Conservation (phyloP, 2,113 vertebrate species). For the Myiozetetes cayanensis region DNA sequence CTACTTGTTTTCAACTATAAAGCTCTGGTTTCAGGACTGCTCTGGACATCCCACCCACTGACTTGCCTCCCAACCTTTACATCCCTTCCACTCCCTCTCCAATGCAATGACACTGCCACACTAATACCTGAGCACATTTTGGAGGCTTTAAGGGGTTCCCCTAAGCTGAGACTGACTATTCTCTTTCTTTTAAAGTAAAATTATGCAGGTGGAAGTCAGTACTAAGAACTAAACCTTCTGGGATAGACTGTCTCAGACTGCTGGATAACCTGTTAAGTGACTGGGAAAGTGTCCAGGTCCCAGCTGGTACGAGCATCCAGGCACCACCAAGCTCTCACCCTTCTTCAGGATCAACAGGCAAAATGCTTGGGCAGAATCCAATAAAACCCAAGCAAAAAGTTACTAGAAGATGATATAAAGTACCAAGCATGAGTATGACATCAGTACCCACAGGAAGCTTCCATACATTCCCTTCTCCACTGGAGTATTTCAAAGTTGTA, state of each 20-base stretch:
- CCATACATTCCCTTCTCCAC: not conserved
- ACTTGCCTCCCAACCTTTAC: not conserved
- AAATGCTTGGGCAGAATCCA: not conserved
- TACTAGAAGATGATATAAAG: not conserved
- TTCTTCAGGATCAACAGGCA: not conserved
- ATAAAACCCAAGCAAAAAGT: not conserved
- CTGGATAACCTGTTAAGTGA: rapidly evolving
- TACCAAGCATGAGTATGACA: not conserved
- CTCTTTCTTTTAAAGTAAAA: not conserved
- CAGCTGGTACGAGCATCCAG: not conserved
- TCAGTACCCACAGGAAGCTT: not conserved
- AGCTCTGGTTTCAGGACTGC: not conserved
- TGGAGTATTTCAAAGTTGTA: not conserved
- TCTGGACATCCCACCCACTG: not conserved
- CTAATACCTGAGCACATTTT: not conserved
- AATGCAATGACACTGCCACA: rapidly evolving
- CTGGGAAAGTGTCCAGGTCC: not conserved
- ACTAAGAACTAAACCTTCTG: not conserved
- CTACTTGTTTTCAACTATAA: not conserved
- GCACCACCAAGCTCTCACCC: not conserved
- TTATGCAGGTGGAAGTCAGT: not conserved
- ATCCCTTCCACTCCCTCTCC: not conserved
- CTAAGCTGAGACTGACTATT: not conserved
- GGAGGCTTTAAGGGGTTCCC: not conserved
- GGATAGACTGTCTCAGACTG: not conserved